A percentile compares a stretch with the other conserved stretches of the same genome.
These are phyloP conservation scores for Hylomyscus alleni DNA, from an alignment of 2,797 vertebrate species.

Conservation along the genomic window DNA sequence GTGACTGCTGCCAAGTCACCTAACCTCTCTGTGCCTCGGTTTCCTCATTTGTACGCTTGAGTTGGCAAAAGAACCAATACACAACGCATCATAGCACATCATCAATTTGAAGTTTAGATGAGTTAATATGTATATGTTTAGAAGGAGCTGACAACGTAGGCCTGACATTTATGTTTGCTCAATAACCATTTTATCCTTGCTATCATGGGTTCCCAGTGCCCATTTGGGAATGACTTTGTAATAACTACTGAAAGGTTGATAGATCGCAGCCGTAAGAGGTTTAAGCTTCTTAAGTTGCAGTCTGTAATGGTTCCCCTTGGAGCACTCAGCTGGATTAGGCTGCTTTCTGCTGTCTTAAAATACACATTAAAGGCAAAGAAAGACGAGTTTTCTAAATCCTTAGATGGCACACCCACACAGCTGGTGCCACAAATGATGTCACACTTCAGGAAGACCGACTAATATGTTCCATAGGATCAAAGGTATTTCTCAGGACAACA, in stretches of 20 bases:
- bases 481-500: conserved; percentile 83
- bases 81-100: background rate
- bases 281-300: conserved; percentile 63
- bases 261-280: conserved; percentile 11
- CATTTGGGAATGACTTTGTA: background rate
- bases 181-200: background rate
- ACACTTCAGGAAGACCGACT: conserved; percentile 82
- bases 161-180: conserved; percentile 16
- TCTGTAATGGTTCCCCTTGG: conserved; percentile 43
- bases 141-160: background rate
- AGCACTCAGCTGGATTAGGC: conserved; percentile 63
- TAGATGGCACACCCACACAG: conserved; percentile 80
- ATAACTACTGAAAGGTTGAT: conserved; percentile 7
- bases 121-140: background rate
- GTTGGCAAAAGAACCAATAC: background rate
- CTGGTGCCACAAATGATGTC: conserved; percentile 84
- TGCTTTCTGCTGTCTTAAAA: conserved; percentile 71
- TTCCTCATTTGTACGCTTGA: background rate
- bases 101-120: background rate
- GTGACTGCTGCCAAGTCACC: background rate
- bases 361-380: conserved; percentile 74
- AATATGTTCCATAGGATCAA: conserved; percentile 87
- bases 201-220: background rate
- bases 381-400: conserved; percentile 78
- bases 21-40: background rate